Conservation (phyloP, 2,797 vertebrate species). For the Gadopsis bispinosus region DNA sequence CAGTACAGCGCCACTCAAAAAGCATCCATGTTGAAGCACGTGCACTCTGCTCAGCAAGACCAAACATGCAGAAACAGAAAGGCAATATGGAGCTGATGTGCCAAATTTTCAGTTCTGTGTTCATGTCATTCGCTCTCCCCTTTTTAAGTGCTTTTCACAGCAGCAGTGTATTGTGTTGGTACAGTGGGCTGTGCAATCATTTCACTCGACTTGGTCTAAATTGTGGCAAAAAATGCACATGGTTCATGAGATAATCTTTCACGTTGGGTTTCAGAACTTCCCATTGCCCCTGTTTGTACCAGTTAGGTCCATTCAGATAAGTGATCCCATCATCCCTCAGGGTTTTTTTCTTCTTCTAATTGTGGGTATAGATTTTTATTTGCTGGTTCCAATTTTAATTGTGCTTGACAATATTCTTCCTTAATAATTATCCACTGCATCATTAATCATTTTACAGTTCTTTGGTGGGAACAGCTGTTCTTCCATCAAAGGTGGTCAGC, state of each 20-base stretch:
- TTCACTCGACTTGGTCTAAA: constrained; percentile 53
- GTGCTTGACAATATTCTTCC: constrained; percentile 7
- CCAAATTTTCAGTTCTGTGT: constrained; percentile 41
- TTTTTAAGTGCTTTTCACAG: constrained; percentile 36
- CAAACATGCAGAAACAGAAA: constrained; percentile 47
- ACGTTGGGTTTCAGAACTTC: constrained; percentile 30
- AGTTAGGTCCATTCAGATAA: constrained; percentile 61
- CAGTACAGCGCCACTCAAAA: constrained; percentile 47
- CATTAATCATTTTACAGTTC: constrained; percentile 52
- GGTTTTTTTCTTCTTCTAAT: constrained; percentile 33
- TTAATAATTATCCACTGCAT: constrained; percentile 29
- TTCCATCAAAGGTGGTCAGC: constrained; percentile 22
- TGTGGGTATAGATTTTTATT: constrained; percentile 27
- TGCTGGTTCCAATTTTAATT: constrained; percentile 12
- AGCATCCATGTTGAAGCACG: constrained; percentile 43
- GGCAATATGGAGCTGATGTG: constrained; percentile 38
- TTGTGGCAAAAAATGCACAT: constrained; percentile 45
- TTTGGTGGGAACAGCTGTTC: constrained; percentile 54
- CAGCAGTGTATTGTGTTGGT: neutral
- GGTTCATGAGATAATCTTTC: constrained; percentile 59
- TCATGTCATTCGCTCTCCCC: constrained; percentile 10
- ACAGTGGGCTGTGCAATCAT: constrained; percentile 29
- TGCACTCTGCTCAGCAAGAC: constrained; percentile 11
- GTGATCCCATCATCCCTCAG: constrained; percentile 39
- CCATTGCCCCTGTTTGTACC: constrained; percentile 38